Evolutionary conservation across 2,888 invertebrate genomes (phyloP), one percentile per base, ranked within the genome.

Genomic region (Pristionchus mayeri): DNA sequence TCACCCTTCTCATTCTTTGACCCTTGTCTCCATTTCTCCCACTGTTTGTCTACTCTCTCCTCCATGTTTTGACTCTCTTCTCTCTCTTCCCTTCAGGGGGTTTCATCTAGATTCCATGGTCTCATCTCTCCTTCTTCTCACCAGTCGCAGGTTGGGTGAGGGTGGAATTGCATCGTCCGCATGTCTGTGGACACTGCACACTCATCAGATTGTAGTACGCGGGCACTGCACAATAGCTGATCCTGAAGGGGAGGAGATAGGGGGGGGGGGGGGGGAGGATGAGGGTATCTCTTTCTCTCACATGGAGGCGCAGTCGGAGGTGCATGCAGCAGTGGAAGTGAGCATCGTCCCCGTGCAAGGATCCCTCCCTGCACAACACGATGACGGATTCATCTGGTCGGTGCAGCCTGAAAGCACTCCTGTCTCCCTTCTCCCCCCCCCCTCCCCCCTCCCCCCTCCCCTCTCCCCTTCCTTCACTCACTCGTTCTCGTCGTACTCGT

Each of bases 171-270:
- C 81, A 81, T 40, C 81, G 60, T 13, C 27, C 37, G 34, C 81
- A 81, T 16, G 81, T 81, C 16, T 30, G 57, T 16, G 81, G 81
- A 60, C 81, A 81, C 44, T 81, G 81, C n/a, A 44, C 40, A n/a
- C 60, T 81, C 81, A 81, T 81, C 24, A 81, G 57, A 44, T 81
- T 50, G 81, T 60, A 57, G 81, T 81, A 81, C 3, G 81, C 44
- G 24, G 50, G 54, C 3, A 44, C 40, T 21, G 16, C 54, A 27
- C 79, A 79, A 34, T 54, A 54, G 11, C 52, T 37, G 27, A 44
- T 24, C 79, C 50, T 79, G n/a, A n/a, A n/a, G n/a, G n/a, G n/a
- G n/a, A n/a, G n/a, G n/a, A n/a, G n/a, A n/a, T n/a, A n/a, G n/a
- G n/a, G n/a, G n/a, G n/a, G n/a, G n/a, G n/a, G n/a, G n/a, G n/a